These are phyloP conservation scores for Desmodus rotundus DNA, from an alignment of 2,113 vertebrate species.

Conservation along the genomic window DNA sequence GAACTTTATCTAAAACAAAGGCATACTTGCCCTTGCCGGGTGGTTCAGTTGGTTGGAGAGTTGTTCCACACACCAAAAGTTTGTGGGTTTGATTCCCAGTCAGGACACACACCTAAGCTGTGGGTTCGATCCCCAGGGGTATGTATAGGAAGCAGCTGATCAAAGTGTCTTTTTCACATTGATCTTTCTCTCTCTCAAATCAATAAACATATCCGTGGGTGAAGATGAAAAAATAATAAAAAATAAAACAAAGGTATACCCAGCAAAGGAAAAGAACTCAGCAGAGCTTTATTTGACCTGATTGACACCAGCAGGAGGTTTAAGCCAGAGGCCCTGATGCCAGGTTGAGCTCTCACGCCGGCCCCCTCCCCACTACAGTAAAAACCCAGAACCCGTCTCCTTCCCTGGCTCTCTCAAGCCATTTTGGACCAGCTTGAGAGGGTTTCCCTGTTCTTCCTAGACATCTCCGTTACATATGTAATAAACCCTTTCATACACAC, in stretches of 20 bases:
- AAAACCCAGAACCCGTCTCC: neutral
- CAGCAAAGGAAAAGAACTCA: neutral
- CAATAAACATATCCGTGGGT: too few species aligned
- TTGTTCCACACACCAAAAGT: too few species aligned
- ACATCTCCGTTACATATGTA: neutral
- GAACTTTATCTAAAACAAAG: neutral
- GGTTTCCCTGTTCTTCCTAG: neutral
- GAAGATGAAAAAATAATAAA: too few species aligned
- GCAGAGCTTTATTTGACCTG: neutral
- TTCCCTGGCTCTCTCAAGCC: neutral
- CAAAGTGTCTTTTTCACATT: too few species aligned
- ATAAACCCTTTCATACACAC: neutral
- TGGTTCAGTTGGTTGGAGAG: too few species aligned
- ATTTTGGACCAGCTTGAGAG: neutral
- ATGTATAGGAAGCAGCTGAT: too few species aligned
- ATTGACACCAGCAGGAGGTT: neutral
- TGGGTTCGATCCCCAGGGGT: too few species aligned
- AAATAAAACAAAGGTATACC: neutral
- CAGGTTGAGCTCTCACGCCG: accelerated
- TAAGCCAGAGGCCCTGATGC: neutral
- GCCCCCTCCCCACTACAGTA: neutral
- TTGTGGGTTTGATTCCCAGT: too few species aligned
- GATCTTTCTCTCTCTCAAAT: too few species aligned
- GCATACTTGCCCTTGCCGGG: too few species aligned
- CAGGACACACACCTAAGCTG: too few species aligned